phyloP scores from a whole-genome alignment of 1,140 invertebrate genomes.

The Scaptomyza hsui region DNA sequence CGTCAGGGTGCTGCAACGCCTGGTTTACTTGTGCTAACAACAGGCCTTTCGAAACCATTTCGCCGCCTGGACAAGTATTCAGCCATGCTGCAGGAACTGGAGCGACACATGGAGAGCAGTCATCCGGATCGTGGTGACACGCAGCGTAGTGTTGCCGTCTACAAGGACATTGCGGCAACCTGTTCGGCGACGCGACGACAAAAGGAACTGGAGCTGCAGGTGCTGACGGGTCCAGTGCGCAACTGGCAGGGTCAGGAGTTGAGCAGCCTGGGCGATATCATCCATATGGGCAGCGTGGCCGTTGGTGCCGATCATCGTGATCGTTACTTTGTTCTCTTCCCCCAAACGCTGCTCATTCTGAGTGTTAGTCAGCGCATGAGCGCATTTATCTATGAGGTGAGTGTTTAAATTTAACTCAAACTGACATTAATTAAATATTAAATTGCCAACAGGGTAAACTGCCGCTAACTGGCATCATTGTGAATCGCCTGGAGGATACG shows the following conservation, averaged over 20 bases:
- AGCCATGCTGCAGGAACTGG: constrained; percentile 96
- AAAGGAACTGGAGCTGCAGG: constrained; percentile 97
- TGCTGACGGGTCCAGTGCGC: constrained; percentile 95
- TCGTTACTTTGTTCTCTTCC: constrained; percentile 96
- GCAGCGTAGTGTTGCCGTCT: constrained; percentile 96
- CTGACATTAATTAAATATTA: background rate
- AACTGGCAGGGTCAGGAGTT: constrained; percentile 97
- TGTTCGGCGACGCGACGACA: constrained; percentile 95
- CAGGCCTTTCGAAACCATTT: constrained; percentile 97
- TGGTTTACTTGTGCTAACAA: constrained; percentile 94
- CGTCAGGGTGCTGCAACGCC: constrained; percentile 91
- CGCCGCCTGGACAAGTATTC: constrained; percentile 97
- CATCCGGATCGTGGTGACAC: constrained; percentile 98
- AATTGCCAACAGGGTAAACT: constrained; percentile 90
- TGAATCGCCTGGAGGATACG: constrained; percentile 90
- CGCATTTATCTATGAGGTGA: constrained; percentile 97
- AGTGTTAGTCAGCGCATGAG: constrained; percentile 95
- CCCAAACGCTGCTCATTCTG: constrained; percentile 93
- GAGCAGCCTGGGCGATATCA: constrained; percentile 85
- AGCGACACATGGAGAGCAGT: constrained; percentile 96
- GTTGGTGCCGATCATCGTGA: constrained; percentile 92
- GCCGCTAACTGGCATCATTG: constrained; percentile 92
- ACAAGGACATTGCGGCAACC: constrained; percentile 95
- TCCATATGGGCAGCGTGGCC: constrained; percentile 95
- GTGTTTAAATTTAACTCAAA: constrained; percentile 13